phyloP scores from a whole-genome alignment of 2,797 vertebrate species.

The Pangasius sanitwongsei region DNA sequence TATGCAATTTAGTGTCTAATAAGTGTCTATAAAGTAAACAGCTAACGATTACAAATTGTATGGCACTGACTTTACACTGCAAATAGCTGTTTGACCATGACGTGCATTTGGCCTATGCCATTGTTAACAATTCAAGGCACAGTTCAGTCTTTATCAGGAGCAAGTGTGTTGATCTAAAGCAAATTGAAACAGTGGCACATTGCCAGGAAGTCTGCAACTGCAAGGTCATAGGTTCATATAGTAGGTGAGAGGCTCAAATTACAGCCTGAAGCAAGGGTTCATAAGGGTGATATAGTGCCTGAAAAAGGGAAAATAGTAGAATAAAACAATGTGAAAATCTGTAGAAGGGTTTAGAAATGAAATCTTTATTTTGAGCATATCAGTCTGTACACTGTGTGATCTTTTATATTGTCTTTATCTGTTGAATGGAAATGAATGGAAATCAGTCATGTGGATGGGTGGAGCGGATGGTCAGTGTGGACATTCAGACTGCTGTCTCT shows the following conservation, averaged over 20 bases:
- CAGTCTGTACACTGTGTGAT: neutral
- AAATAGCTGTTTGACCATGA: neutral
- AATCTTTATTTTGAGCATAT: no score
- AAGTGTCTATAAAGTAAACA: neutral
- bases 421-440: neutral
- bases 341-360: neutral
- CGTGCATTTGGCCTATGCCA: neutral
- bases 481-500: conserved; percentile 29
- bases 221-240: conserved; percentile 53
- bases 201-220: conserved; percentile 42
- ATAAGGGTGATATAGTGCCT: neutral
- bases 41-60: neutral
- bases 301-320: neutral
- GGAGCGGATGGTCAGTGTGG: neutral
- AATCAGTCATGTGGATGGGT: conserved; percentile 28
- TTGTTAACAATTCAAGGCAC: conserved; percentile 9
- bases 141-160: conserved; percentile 19
- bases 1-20: neutral
- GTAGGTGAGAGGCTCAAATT: conserved; percentile 25
- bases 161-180: conserved; percentile 41
- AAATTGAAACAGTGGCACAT: conserved; percentile 32
- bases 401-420: neutral
- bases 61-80: neutral
- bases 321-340: neutral
- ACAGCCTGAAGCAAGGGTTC: conserved; percentile 2